These are phyloP conservation scores for Glandiceps talaboti DNA, from an alignment of 53 echinoderm and acorn worm species.

Conservation along the genomic window DNA sequence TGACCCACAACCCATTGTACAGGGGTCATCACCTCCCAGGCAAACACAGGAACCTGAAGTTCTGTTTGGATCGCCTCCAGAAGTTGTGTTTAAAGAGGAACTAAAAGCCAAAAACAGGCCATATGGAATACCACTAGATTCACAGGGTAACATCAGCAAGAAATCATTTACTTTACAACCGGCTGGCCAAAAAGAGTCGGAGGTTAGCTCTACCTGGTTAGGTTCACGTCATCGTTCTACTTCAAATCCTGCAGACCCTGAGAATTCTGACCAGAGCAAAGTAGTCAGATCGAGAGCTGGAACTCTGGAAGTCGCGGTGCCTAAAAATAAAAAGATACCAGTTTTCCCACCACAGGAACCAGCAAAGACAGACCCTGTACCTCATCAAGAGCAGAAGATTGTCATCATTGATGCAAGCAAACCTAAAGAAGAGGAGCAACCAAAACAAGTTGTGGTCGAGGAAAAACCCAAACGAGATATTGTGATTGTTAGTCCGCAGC, in stretches of 20 bases:
- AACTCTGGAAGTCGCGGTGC: neutral
- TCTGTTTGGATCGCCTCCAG: neutral
- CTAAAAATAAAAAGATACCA: neutral
- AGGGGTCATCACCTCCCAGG: neutral
- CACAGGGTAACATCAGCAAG: neutral
- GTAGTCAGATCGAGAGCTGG: neutral
- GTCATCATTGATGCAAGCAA: neutral
- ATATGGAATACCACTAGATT: neutral
- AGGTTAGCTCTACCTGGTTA: neutral
- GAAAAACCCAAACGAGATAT: neutral
- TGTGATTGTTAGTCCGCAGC: neutral
- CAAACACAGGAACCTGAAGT: neutral
- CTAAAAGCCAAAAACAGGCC: neutral
- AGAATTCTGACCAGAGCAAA: neutral
- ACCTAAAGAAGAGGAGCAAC: neutral
- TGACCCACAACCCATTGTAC: neutral
- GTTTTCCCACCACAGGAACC: neutral
- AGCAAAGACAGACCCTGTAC: too few species aligned
- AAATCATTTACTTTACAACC: neutral
- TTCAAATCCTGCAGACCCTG: neutral
- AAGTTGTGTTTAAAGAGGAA: neutral
- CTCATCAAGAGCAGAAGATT: neutral
- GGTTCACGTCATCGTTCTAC: neutral
- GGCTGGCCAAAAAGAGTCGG: neutral
- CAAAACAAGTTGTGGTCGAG: too few species aligned